Evolutionary conservation across 2,888 invertebrate genomes (phyloP), one percentile per base, ranked within the genome.

Genomic region (Drosophila testacea): DNA sequence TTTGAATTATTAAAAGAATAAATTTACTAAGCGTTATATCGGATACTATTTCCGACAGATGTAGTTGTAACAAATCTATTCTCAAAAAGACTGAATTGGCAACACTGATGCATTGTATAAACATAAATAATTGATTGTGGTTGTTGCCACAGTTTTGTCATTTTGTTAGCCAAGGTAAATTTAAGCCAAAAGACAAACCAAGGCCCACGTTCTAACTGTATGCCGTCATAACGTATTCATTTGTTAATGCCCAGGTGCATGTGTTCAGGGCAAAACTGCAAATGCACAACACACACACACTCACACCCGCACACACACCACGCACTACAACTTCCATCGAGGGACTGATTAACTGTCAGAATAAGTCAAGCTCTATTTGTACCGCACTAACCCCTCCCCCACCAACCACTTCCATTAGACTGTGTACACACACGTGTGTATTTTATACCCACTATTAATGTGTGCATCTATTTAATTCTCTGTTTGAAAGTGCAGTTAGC

Each of bases 281-380:
- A 52, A 51, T 52, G 62, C 65, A 60, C 22, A 41, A 44, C 54
- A 61, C 39, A 52, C 10, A 34, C 42, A 30, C 6, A 32, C 22
- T 13, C 28, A 28, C 9, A 42, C 34, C 6, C 13, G 6, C 4
- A 16, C 13, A 57, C 30, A 54, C 6, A 39, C 47, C 22, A 16
- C 13, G 10, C 13, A 16, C 11, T n/a, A 11, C n/a, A 46, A 54
- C 73, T 73, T 46, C 66, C 66, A 51, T 34, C 22, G 36, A 36
- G 57, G 47, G 68, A 42, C 73, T 73, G 75, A 75, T 75, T 77
- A 77, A 75, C 73, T 68, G 75, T 56, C 38, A 52, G 56, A 16
- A 44, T 16, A 52, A 42, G 66, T 56, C 41, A 51, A 34, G 47
- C 27, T 46, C 16, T 16, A 32, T 11, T 10, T 36, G 7, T 44